phyloP scores from a whole-genome alignment of 2,888 invertebrate species.

The Platynereis dumerilii region DNA sequence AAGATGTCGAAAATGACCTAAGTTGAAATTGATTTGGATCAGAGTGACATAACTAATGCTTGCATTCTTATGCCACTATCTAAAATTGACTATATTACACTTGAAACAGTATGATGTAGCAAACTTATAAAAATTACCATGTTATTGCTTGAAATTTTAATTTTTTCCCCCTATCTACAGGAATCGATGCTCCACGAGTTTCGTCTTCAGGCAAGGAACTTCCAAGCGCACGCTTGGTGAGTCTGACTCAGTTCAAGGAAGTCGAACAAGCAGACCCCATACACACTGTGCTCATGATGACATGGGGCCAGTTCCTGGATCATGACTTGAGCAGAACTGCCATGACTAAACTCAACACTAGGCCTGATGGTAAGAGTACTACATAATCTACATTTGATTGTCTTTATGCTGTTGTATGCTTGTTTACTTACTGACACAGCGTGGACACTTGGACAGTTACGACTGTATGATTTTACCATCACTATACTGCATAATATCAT shows the following conservation, averaged over 20 bases:
- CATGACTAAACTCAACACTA: slow-evolving; percentile 26
- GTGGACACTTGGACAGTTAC: slow-evolving; percentile 42
- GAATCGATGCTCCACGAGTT: not conserved
- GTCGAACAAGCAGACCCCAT: slow-evolving; percentile 12
- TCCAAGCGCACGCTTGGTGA: slow-evolving; percentile 37
- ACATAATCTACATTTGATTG: not conserved
- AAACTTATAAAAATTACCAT: too few species aligned
- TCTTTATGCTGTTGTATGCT: not conserved
- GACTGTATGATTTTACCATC: slow-evolving; percentile 39
- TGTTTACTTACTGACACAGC: slow-evolving; percentile 31
- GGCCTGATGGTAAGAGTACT: slow-evolving; percentile 11
- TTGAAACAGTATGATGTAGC: too few species aligned
- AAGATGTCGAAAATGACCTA: too few species aligned
- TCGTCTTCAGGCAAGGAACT: slow-evolving; percentile 13
- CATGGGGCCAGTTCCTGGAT: slow-evolving; percentile 42
- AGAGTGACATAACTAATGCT: too few species aligned
- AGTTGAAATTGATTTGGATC: too few species aligned
- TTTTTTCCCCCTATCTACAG: too few species aligned
- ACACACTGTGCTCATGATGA: slow-evolving; percentile 38
- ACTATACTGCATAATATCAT: too few species aligned
- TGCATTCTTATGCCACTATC: too few species aligned
- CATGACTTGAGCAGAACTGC: slow-evolving; percentile 41
- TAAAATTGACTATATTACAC: too few species aligned
- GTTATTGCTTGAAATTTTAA: too few species aligned
- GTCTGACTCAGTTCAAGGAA: slow-evolving; percentile 31